Evolutionary conservation across 2,888 invertebrate genomes (phyloP), one percentile per base, ranked within the genome.

Genomic region (Keiferia lycopersicella): DNA sequence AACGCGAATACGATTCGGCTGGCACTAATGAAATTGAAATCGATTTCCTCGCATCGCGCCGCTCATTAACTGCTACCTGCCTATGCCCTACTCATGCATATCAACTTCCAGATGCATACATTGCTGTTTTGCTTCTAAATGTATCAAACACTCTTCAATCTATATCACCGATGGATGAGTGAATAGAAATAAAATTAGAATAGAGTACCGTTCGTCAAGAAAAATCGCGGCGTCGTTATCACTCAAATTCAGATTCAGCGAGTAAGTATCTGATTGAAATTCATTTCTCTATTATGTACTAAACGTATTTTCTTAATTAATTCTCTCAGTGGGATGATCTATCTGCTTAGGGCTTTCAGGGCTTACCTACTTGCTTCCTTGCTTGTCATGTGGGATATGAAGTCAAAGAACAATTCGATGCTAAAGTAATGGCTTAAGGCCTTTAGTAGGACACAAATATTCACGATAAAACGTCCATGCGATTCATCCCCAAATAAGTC

Each of bases 11-110:
- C 45, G 45, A 45, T 20, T 38, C 58, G 20, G 58, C 38, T 38
- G 56, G 39, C 18, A n/a, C 60, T 60, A 60, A 61, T 61, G 61
- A 34, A 61, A 50, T 48, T 50, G 61, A 30, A 48, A 61, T 61
- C 48, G 61, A 61, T 61, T 26, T 22, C 20, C 41, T 45, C 50
- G 12, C n/a, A n/a, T 12, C 59, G 20, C 59, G 14, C 18, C 41
- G 30, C 57, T 61, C 61, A 34, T 50, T 61, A 61, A 30, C 48
- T 39, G 10, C 45, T 16, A 39, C n/a, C 38, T 45, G 26, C 45
- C 11, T 45, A 7, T 16, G 6, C 45, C 3, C 6, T 14, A 41
- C 7, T 8, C 34, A 10, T 34, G 10, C 6, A 34, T n/a, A n/a
- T n/a, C n/a, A n/a, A 34, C 1, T 34, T 10, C 34, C 7, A 8